Evolutionary conservation across 53 echinoderm and acorn worm genomes (phyloP).

Genomic region (Temnopleurus reevesii): DNA sequence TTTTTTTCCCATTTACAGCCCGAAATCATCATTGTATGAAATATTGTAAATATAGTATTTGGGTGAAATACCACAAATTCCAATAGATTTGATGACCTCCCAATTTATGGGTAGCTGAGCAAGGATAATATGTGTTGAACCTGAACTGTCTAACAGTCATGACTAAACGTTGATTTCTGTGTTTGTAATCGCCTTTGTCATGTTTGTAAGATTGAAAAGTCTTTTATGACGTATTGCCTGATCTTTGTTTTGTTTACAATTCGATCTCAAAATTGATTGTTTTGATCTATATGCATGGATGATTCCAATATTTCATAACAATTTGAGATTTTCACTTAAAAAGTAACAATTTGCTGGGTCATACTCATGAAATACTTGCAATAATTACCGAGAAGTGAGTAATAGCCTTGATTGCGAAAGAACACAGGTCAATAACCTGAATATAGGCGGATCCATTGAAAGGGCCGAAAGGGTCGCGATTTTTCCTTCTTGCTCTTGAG

Average conservation of each 20-base stretch:
- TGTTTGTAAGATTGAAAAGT: neutral
- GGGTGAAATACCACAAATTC: conserved; percentile 5
- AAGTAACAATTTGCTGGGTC: too few relatives aligned
- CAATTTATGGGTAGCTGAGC: neutral
- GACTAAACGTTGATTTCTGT: neutral
- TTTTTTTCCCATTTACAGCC: neutral
- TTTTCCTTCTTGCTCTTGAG: too few relatives aligned
- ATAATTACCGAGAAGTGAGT: too few relatives aligned
- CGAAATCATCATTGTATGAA: neutral
- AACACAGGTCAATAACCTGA: too few relatives aligned
- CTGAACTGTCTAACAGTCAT: neutral
- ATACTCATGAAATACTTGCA: too few relatives aligned
- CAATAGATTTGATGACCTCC: neutral
- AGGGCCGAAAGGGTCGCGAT: too few relatives aligned
- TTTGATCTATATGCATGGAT: too few relatives aligned
- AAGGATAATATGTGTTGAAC: neutral
- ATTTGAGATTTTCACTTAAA: too few relatives aligned
- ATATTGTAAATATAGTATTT: neutral
- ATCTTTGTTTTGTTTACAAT: neutral
- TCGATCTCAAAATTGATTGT: too few relatives aligned
- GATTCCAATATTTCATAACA: too few relatives aligned
- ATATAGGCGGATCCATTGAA: too few relatives aligned
- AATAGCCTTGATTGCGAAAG: too few relatives aligned
- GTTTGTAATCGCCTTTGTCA: neutral
- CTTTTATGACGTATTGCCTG: neutral